Base-by-base conservation (phyloP, 2,888 invertebrate genomes). In the Dryomyza anilis region DNA sequence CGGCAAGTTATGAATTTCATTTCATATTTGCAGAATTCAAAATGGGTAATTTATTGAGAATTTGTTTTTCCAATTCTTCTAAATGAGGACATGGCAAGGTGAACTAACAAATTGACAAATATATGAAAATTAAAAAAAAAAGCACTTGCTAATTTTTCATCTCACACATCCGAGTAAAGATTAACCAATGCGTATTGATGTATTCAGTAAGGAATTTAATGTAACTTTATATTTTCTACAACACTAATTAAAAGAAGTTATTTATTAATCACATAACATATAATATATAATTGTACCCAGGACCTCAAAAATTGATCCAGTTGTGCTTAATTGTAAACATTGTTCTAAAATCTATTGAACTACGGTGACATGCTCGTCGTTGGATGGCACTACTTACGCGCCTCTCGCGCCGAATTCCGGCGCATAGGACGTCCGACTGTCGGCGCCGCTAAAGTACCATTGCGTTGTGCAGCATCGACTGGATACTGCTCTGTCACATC, bases 401-500 rank as follows among this genome's bases (percentile, higher is more conserved):
- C 78, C 62, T 79, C 79, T 16, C 78, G 70, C 12, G 73, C 72
- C 36, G 73, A 73, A 53, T 63, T 74, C 57, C 73, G 71, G 14
- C 61, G 61, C 43, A 43, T 25, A 4, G 52, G 57, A 61, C 70
- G 55, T 45, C 69, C 74, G 36, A 70, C 63, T 7, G 61, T 36
- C 56, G 69, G 19, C 64, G 29, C 67, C 59, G 14, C 16, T 64
- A 64, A 63, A 64, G 46, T 10, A 14, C 21, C 67, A 64, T 67
- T 64, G 55, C 53, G 53, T 46, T 65, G 68, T 60, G 66, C 66
- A 62, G 65, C 63, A 48, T 73, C 64, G 14, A 68, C 70, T 0
- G 82, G 82, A 75, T 76, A 82, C 23, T 81, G 80, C 1, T 78
- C 74, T 5, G 80, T 73, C 5, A 83, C 81, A 64, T 86, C 84